Evolutionary conservation across 2,797 vertebrate genomes (phyloP).

Genomic region (Spheniscus humboldti): DNA sequence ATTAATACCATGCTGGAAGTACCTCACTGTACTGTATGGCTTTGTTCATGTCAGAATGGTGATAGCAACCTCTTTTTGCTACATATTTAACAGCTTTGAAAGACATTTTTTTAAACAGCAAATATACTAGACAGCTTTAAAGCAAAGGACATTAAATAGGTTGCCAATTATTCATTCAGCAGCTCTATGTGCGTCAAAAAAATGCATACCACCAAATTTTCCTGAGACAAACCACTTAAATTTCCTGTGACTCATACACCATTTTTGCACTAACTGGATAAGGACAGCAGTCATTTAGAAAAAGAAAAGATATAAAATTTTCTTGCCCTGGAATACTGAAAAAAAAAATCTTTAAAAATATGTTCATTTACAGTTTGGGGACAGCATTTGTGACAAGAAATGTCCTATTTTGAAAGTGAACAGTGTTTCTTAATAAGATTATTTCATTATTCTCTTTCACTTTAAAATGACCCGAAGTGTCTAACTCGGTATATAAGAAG

Average conservation of each 20-base stretch:
- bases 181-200: conserved; percentile 43
- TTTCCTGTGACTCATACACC: conserved; percentile 54
- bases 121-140: conserved; percentile 54
- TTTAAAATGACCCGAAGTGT: background rate
- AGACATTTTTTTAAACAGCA: conserved; percentile 51
- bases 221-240: conserved; percentile 60
- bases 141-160: conserved; percentile 55
- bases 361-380: conserved; percentile 15
- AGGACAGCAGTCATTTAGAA: conserved; percentile 32
- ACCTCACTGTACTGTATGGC: conserved; percentile 29
- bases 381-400: conserved; percentile 5
- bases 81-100: conserved; percentile 67
- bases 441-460: conserved; percentile 7
- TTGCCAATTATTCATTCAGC: conserved; percentile 51
- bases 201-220: conserved; percentile 44
- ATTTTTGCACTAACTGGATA: conserved; percentile 36
- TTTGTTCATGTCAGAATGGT: conserved; percentile 58
- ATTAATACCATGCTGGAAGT: conserved; percentile 43
- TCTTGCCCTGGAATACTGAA: background rate
- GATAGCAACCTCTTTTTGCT: conserved; percentile 57
- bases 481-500: background rate
- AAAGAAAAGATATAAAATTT: conserved; percentile 18
- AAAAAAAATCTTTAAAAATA: conserved; percentile 5
- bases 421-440: background rate
- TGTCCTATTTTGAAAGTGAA: conserved; percentile 10